Evolutionary conservation across 23 tunicate species (phyloP).

Genomic region (Halocynthia roretzi): DNA sequence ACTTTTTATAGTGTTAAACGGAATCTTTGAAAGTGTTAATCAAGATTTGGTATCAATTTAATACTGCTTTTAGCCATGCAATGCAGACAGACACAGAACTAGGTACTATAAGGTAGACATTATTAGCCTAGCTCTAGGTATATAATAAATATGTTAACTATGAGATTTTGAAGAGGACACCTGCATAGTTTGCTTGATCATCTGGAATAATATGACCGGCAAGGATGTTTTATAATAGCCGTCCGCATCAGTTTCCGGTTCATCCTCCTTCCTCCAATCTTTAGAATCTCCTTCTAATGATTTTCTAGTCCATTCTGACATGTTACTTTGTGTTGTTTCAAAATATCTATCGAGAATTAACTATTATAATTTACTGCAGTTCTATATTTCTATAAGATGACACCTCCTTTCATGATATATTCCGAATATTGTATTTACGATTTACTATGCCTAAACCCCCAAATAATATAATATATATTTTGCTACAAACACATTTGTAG

Average conservation of each 20-base stretch:
- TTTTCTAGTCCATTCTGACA: conserved; percentile 71
- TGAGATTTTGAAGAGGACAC: conserved; percentile 10
- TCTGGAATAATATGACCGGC: conserved; percentile 90
- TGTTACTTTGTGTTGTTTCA: conserved; percentile 64
- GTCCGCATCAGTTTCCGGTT: conserved; percentile 93
- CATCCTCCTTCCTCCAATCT: conserved; percentile 84
- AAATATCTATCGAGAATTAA: conserved; percentile 30
- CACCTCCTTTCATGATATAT: too few species aligned
- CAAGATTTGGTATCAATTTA: too few species aligned
- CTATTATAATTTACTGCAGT: not conserved
- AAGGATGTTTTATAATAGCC: conserved; percentile 89
- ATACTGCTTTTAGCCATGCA: too few species aligned
- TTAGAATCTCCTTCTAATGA: conserved; percentile 66
- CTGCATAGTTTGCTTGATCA: conserved; percentile 92
- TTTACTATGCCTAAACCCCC: too few species aligned
- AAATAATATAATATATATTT: too few species aligned
- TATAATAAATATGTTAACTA: not conserved
- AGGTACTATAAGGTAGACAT: too few species aligned
- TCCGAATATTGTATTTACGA: too few species aligned
- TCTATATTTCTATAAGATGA: not conserved
- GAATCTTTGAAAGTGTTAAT: too few species aligned
- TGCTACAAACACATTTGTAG: too few species aligned
- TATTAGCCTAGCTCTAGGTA: too few species aligned
- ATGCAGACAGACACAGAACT: too few species aligned
- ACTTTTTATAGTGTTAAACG: too few species aligned